Conservation (phyloP, 2,797 vertebrate species). For the Leptatherina wallacei region DNA sequence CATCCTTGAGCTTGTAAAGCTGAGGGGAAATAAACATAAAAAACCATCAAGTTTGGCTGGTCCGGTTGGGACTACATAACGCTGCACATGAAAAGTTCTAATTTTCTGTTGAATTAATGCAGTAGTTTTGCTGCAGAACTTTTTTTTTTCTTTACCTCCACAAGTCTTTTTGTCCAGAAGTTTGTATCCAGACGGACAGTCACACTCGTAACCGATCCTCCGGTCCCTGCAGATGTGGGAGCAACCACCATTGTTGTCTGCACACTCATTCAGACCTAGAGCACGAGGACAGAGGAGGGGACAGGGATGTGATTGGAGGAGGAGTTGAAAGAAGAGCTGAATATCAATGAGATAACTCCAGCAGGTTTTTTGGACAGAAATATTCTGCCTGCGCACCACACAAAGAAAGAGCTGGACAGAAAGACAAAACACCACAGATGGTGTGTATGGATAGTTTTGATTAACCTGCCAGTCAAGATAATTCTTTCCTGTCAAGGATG, state of each 20-base stretch:
- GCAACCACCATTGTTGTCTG: slow-evolving; percentile 93
- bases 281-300: slow-evolving; percentile 4
- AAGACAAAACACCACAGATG: slow-evolving; percentile 17
- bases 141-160: slow-evolving; percentile 85
- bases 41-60: not conserved
- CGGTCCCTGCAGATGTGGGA: slow-evolving; percentile 95
- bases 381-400: slow-evolving; percentile 4
- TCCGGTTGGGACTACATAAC: not conserved
- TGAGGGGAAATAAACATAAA: too few species aligned
- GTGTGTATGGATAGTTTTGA: slow-evolving; percentile 25
- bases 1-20: not conserved
- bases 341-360: slow-evolving; percentile 39
- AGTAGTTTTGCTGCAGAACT: not conserved
- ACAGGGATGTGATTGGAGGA: slow-evolving; percentile 3
- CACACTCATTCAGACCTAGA: slow-evolving; percentile 93
- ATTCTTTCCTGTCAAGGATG: slow-evolving; percentile 23
- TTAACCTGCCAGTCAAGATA: slow-evolving; percentile 30
- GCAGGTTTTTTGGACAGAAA: slow-evolving; percentile 18
- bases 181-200: slow-evolving; percentile 93
- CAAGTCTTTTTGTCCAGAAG: slow-evolving; percentile 97
- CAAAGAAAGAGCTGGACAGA: slow-evolving; percentile 24
- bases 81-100: not conserved
- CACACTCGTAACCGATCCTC: slow-evolving; percentile 92
- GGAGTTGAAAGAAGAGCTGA: slow-evolving; percentile 17
- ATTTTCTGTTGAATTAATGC: not conserved